Conservation (phyloP, 1,140 invertebrate genomes). For the Chymomyza costata region DNA sequence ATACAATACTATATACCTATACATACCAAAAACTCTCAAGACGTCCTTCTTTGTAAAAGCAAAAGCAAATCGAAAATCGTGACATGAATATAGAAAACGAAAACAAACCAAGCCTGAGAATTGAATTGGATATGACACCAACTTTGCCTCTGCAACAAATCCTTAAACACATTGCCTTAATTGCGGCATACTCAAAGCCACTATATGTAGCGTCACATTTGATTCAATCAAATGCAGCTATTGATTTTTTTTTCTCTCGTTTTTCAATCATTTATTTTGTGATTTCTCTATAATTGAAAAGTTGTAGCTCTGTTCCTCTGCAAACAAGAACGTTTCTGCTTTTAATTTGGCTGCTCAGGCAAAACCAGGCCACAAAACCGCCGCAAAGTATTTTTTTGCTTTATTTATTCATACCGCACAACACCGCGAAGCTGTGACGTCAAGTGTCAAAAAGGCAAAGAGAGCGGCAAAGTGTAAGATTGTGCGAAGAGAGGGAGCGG, state of each 20-base stretch:
- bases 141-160: constrained; percentile 35
- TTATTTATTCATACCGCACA: constrained; percentile 60
- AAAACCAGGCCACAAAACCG: constrained; percentile 37
- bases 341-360: constrained; percentile 50
- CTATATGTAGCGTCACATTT: constrained; percentile 47
- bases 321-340: constrained; percentile 51
- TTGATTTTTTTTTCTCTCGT: constrained; percentile 46
- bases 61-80: constrained; percentile 69
- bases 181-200: constrained; percentile 46
- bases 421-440: no score
- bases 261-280: constrained; percentile 11
- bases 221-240: constrained; percentile 62
- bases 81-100: constrained; percentile 52
- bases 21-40: background rate
- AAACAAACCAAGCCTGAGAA: constrained; percentile 2
- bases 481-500: background rate
- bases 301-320: constrained; percentile 35
- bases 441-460: background rate
- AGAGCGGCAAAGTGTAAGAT: background rate
- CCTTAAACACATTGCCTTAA: constrained; percentile 57
- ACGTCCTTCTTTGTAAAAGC: constrained; percentile 58
- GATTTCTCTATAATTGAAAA: constrained; percentile 56
- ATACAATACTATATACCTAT: constrained; percentile 8
- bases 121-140: constrained; percentile 11
- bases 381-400: constrained; percentile 67